These are phyloP conservation scores for Sinotaia quadrata DNA, from an alignment of 2,888 invertebrate genomes.

Conservation along the genomic window DNA sequence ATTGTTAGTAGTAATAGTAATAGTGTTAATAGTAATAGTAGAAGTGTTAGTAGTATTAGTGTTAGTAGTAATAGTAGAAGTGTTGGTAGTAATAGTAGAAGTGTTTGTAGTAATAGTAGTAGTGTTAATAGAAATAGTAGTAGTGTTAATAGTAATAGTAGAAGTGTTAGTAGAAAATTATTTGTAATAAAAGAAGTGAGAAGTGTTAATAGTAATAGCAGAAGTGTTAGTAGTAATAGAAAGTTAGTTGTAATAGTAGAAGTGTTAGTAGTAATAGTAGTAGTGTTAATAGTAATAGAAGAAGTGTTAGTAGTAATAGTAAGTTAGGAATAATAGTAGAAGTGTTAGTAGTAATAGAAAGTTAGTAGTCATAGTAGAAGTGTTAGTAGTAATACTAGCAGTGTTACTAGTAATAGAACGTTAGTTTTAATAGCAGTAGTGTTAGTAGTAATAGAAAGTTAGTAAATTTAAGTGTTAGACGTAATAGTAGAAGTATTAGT, in stretches of 20 bases:
- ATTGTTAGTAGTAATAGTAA: slow-evolving; percentile 7
- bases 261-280: slow-evolving; percentile 8
- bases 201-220: slow-evolving; percentile 3
- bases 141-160: not conserved
- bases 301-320: not conserved
- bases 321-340: not conserved
- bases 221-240: not conserved
- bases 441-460: too few relatives aligned
- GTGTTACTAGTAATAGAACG: too few relatives aligned
- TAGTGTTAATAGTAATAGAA: not conserved
- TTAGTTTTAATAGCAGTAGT: too few relatives aligned
- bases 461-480: too few relatives aligned
- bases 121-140: not conserved
- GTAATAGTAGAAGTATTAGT: too few relatives aligned
- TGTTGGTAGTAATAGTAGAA: not conserved
- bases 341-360: not conserved
- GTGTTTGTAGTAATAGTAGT: not conserved
- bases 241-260: not conserved
- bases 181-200: not conserved
- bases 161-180: not conserved
- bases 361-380: not conserved
- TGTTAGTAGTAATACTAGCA: not conserved
- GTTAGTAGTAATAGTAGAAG: not conserved
- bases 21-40: not conserved
- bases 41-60: not conserved